Evolutionary conservation across 2,797 vertebrate genomes (phyloP), one percentile per base, ranked within the genome.

Genomic region (Erpetoichthys calabaricus): DNA sequence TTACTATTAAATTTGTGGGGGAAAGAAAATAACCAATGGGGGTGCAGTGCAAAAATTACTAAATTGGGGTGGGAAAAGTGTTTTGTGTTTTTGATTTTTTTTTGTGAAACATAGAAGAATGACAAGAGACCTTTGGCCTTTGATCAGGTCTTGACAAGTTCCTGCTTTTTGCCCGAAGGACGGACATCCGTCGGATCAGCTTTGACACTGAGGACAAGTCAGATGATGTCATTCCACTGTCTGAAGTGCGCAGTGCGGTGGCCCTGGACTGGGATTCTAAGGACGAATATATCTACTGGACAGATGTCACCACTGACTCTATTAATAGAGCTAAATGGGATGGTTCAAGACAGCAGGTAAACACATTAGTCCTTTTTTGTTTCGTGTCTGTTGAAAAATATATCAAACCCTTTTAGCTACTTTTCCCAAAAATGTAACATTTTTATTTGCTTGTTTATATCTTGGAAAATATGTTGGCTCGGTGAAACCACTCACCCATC

Each of bases 131-230:
- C 88, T 94, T 93, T 93, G 93, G 92, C 95, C 94, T 98, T 98
- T 92, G 91, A 99, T 98, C 91, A 99, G 96, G 96, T 98, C 95
- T 99, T 98, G 96, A 98, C 94, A 98, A 98, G 94, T 98, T 99
- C 96, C 96, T 99, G 95, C 96, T 99, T 98, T 99, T 99, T 98
- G 94, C 96, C 89, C 91, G 96, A 97, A 98, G 94, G 95, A 98
- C 97, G 92, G 96, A 99, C 91, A 97, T 99, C 94, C 91, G 93
- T 89, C 94, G 92, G 76, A 87, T 99, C 92, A 99, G 96, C 89
- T 97, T 98, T 53, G 96, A 99, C 77, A 99, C 92, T 1, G 91
- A 93, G 72, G 96, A 99, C 80, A 88, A 91, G 81, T 94, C 95
- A 56, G 92, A 99, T 57, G 89, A 91, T 64, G 95, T 98, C 83